These are phyloP conservation scores for Aethes cnicana DNA, from an alignment of 2,888 invertebrate genomes.

Conservation along the genomic window DNA sequence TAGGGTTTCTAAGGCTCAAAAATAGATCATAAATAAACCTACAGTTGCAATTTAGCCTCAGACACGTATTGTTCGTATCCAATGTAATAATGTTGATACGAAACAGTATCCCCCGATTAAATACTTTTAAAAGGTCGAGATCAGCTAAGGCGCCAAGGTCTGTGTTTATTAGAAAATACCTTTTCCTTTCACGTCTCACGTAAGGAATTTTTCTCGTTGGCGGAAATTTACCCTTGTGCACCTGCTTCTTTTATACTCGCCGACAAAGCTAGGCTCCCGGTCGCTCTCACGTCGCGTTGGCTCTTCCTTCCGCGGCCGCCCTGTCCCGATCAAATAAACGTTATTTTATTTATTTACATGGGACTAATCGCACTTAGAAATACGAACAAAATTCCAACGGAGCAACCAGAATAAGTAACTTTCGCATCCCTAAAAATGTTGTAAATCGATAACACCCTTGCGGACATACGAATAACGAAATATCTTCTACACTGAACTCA, in stretches of 20 bases:
- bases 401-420: not conserved
- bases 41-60: not conserved
- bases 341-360: slow-evolving; percentile 33
- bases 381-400: not conserved
- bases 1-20: no score
- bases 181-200: slow-evolving; percentile 53
- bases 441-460: slow-evolving; percentile 41
- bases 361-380: slow-evolving; percentile 24
- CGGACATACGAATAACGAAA: slow-evolving; percentile 50
- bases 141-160: slow-evolving; percentile 39
- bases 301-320: slow-evolving; percentile 36
- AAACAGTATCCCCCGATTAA: slow-evolving; percentile 35
- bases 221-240: slow-evolving; percentile 57
- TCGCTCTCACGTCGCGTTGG: slow-evolving; percentile 43
- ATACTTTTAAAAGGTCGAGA: slow-evolving; percentile 38
- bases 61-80: slow-evolving; percentile 2
- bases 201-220: slow-evolving; percentile 54
- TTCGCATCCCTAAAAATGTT: slow-evolving; percentile 8
- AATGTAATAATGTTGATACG: slow-evolving; percentile 34
- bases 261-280: slow-evolving; percentile 46
- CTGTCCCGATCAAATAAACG: slow-evolving; percentile 50
- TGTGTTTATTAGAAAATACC: slow-evolving; percentile 65
- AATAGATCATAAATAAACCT: slow-evolving; percentile 1
- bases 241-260: slow-evolving; percentile 50
- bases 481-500: slow-evolving; percentile 50